Percentiles rank a stretch among this genome's conserved stretches.
phyloP scores from a whole-genome alignment of 2,888 invertebrate species.

The Drosophila testacea region DNA sequence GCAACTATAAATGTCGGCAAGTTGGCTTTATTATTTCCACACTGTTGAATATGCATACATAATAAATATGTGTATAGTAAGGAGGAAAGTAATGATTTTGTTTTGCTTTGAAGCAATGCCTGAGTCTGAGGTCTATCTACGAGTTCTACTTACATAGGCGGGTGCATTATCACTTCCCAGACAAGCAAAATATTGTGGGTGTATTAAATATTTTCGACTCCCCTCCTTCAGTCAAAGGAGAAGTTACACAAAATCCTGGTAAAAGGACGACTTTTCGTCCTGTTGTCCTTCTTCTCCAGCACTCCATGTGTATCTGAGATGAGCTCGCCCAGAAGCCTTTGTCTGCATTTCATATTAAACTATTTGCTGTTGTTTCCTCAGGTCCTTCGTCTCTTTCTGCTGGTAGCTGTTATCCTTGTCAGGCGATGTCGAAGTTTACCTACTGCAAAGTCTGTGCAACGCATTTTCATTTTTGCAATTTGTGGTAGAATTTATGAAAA shows the following conservation, averaged over 20 bases:
- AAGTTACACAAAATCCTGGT: slow-evolving; percentile 32
- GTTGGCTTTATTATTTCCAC: slow-evolving; percentile 81
- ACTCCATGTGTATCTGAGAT: slow-evolving; percentile 54
- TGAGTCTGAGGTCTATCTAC: slow-evolving; percentile 11
- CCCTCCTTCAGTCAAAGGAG: slow-evolving; percentile 37
- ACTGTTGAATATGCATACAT: slow-evolving; percentile 75
- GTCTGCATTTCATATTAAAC: slow-evolving; percentile 74
- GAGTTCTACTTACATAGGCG: slow-evolving; percentile 26
- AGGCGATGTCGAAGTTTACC: slow-evolving; percentile 37
- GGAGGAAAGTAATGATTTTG: slow-evolving; percentile 41
- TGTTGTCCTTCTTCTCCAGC: slow-evolving; percentile 17
- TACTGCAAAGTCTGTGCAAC: slow-evolving; percentile 27
- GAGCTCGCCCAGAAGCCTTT: slow-evolving; percentile 49
- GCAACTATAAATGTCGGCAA: slow-evolving; percentile 78
- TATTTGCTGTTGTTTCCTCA: slow-evolving; percentile 52
- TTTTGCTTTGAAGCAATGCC: slow-evolving; percentile 66
- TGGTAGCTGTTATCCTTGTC: slow-evolving; percentile 27
- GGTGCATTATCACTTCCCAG: slow-evolving; percentile 68
- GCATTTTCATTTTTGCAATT: slow-evolving; percentile 46
- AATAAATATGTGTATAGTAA: slow-evolving; percentile 30
- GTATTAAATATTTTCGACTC: slow-evolving; percentile 67
- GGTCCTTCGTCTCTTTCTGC: slow-evolving; percentile 5
- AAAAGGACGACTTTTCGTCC: slow-evolving; percentile 18
- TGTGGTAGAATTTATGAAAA: slow-evolving; percentile 70
- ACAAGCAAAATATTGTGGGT: slow-evolving; percentile 70